These are phyloP conservation scores for Meghimatium bilineatum DNA, from an alignment of 2,888 invertebrate genomes.

Conservation along the genomic window DNA sequence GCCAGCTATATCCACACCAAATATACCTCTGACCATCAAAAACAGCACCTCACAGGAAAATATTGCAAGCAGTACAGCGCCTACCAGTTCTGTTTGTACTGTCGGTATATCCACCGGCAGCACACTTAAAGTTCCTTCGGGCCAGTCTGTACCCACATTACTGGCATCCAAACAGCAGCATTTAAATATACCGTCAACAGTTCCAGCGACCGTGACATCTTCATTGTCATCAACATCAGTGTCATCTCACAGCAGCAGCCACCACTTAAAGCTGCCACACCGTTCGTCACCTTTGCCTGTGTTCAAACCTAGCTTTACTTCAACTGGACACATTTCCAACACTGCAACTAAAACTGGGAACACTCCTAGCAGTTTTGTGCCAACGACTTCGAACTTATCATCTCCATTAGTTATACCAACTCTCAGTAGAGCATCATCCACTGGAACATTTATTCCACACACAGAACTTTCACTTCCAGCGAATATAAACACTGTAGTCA, in stretches of 20 bases:
- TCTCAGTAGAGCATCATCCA: slow-evolving; percentile 40
- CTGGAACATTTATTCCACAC: slow-evolving; percentile 47
- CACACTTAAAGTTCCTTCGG: neutral
- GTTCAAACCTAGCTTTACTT: slow-evolving; percentile 25
- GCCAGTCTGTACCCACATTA: slow-evolving; percentile 34
- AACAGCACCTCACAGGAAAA: slow-evolving; percentile 6
- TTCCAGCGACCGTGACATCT: slow-evolving; percentile 5
- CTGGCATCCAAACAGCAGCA: slow-evolving; percentile 44
- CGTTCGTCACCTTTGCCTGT: slow-evolving; percentile 36
- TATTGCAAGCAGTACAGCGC: slow-evolving; percentile 17
- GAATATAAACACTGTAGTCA: slow-evolving; percentile 2
- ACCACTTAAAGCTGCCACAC: slow-evolving; percentile 21
- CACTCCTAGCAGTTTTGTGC: neutral
- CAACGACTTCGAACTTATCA: slow-evolving; percentile 32
- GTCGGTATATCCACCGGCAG: neutral
- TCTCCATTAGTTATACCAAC: slow-evolving; percentile 45
- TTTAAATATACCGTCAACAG: slow-evolving; percentile 21
- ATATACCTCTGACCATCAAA: neutral
- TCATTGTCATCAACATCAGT: neutral
- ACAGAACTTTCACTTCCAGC: slow-evolving; percentile 29
- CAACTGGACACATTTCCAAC: slow-evolving; percentile 20
- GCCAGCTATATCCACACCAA: slow-evolving; percentile 23
- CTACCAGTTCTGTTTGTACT: neutral
- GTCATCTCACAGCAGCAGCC: slow-evolving; percentile 16
- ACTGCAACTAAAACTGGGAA: slow-evolving; percentile 17